Evolutionary conservation across 2,797 vertebrate genomes (phyloP), one percentile per base, ranked within the genome.

Genomic region (Numenius phaeopus): DNA sequence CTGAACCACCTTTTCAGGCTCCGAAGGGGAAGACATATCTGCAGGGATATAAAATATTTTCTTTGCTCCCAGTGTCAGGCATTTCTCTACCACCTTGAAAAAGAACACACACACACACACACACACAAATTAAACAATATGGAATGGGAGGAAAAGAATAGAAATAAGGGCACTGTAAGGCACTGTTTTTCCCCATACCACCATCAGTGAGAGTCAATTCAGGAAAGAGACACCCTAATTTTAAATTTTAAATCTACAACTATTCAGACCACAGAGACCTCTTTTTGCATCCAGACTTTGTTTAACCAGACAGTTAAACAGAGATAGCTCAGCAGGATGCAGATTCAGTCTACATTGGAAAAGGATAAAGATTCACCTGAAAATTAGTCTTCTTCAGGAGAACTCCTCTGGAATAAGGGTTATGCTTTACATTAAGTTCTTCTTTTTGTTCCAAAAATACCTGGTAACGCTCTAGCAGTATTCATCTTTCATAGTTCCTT

Each of bases 61-160:
- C 97, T 98, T 98, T 76, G 99, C 98, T 67, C 99, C 99, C 15
- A 99, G 93, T 55, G 97, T 95, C 95, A 98, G 91, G 87, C 99
- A 99, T 94, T 98, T 99, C 88, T 98, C 98, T 71, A 92, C 95
- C 90, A 99, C 99, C 99, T 99, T 70, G 46, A 89, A 65, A 77
- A 87, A 82, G 54, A 89, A 72, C 32, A 65, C 39, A 80, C 3
- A 10, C 6, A 24, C 37, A 72, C 32, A 65, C 39, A 80, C 3
- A 10, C 6, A 24, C 37, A 65, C 29, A 78, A 54, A 71, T 91
- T 29, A 66, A 71, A 78, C 22, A 46, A 19, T 32, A 70, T 4
- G 30, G 44, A 34, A 11, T 4, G 12, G 5, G 16, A 4, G 8
- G 14, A 19, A 42, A 62, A 79, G 3, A 77, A 5, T 0, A n/a